These are phyloP conservation scores for Forbesichthys papilliferus DNA, from an alignment of 2,113 vertebrate genomes.

Conservation along the genomic window DNA sequence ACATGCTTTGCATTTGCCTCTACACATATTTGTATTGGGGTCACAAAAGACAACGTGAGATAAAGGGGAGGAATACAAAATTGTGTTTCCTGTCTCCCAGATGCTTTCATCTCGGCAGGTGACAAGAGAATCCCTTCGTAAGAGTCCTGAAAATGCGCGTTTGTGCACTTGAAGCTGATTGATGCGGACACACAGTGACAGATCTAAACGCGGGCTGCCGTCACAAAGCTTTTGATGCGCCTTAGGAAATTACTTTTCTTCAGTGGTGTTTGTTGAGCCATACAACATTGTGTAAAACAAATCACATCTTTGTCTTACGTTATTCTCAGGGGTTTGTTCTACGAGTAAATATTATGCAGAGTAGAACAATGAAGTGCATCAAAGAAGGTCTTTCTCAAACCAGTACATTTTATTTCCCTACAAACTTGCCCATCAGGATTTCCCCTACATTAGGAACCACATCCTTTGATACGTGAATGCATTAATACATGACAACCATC, in stretches of 20 bases:
- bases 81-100: conserved; percentile 25
- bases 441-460: too few relatives aligned
- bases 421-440: too few relatives aligned
- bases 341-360: background rate
- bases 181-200: background rate
- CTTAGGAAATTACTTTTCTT: background rate
- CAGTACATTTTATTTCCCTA: too few relatives aligned
- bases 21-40: conserved; percentile 17
- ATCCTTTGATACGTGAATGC: too few relatives aligned
- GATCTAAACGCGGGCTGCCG: conserved; percentile 23
- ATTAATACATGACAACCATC: too few relatives aligned
- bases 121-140: conserved; percentile 30
- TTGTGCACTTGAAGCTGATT: conserved; percentile 6
- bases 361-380: too few relatives aligned
- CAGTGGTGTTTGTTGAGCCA: background rate
- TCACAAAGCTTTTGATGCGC: conserved; percentile 14
- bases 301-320: background rate
- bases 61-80: conserved; percentile 11
- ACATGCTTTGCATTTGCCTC: conserved; percentile 27
- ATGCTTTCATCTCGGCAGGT: conserved; percentile 31
- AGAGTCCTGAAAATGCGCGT: conserved; percentile 17
- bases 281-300: background rate
- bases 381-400: too few relatives aligned
- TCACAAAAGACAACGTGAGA: conserved; percentile 21
- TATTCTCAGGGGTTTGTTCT: background rate